Conservation (phyloP, 2,888 invertebrate species). For the Eutolmus rufibarbis region DNA sequence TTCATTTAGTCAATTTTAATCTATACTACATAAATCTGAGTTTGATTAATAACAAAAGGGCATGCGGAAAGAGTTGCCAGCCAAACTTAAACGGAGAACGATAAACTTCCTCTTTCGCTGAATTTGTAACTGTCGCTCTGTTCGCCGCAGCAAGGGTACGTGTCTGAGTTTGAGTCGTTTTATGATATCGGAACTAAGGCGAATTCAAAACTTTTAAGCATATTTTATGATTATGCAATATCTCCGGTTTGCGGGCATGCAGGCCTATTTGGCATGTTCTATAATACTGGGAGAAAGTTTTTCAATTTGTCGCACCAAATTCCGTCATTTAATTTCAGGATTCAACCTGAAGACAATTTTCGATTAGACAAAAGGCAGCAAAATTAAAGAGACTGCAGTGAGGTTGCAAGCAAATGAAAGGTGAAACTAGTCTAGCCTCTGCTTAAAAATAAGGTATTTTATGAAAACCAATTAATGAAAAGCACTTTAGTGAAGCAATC, state of each 20-base stretch:
- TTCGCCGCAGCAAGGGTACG: neutral
- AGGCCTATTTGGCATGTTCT: neutral
- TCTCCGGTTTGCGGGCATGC: neutral
- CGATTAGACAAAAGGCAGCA: neutral
- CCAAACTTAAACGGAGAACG: neutral
- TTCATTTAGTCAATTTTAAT: neutral
- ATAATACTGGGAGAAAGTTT: neutral
- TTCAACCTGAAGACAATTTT: neutral
- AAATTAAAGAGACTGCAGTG: neutral
- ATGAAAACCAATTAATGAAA: neutral
- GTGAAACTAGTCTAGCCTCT: neutral
- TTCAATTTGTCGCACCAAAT: neutral
- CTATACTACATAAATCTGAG: neutral
- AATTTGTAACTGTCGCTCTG: neutral
- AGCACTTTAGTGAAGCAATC: neutral
- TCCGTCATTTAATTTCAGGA: neutral
- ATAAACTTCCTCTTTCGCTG: neutral
- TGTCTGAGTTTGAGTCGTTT: neutral
- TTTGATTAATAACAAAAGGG: neutral
- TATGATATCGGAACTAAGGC: neutral
- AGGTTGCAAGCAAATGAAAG: neutral
- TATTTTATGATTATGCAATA: neutral
- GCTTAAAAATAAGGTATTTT: neutral
- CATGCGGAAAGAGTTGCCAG: neutral
- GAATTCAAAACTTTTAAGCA: neutral